Evolutionary conservation across 2,797 vertebrate genomes (phyloP).

Genomic region (Arrhamphus sclerolepis): DNA sequence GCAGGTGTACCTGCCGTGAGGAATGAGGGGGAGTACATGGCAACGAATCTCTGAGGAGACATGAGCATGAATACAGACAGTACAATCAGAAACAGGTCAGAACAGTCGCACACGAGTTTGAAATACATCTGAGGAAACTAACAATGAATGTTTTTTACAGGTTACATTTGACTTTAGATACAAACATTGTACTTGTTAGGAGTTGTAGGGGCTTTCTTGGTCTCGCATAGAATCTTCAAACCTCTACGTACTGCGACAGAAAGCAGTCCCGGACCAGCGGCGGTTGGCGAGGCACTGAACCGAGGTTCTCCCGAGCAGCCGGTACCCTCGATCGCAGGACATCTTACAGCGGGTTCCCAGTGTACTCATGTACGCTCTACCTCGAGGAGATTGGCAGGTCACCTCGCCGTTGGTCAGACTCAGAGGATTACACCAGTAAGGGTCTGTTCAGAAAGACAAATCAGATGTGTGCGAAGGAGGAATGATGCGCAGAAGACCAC

Average conservation of each 20-base stretch:
- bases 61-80: not conserved
- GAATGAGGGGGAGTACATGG: constrained; percentile 82
- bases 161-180: too few relatives aligned
- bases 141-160: too few relatives aligned
- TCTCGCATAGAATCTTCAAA: not conserved
- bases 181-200: not conserved
- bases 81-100: too few relatives aligned
- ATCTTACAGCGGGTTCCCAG: constrained; percentile 90
- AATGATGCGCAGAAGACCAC: not conserved
- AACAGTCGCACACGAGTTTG: too few relatives aligned
- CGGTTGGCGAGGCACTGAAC: constrained; percentile 87
- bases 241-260: constrained; percentile 88
- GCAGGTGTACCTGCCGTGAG: constrained; percentile 89
- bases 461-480: not conserved
- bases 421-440: constrained; percentile 88
- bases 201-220: too few relatives aligned
- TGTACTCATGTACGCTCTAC: constrained; percentile 83
- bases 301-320: constrained; percentile 82
- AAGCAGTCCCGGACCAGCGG: constrained; percentile 89
- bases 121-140: not conserved
- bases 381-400: constrained; percentile 87
- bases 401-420: constrained; percentile 87
- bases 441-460: constrained; percentile 75
- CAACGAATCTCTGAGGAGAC: constrained; percentile 86
- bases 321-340: constrained; percentile 88